These are phyloP conservation scores for Hylaeus volcanicus DNA, from an alignment of 1,140 invertebrate genomes.

Conservation along the genomic window DNA sequence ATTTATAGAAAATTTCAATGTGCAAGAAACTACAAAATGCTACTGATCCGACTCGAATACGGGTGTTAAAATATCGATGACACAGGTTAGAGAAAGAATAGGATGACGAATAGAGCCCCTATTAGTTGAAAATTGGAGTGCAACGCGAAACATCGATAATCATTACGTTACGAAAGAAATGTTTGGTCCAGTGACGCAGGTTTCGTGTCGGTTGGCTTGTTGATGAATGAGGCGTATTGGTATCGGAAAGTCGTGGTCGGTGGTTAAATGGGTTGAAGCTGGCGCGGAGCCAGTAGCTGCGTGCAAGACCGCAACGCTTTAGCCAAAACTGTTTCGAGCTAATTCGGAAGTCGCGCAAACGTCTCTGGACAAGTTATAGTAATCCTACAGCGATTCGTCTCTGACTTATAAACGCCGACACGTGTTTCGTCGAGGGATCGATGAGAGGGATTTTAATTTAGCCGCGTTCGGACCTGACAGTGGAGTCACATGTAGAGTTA, in stretches of 20 bases:
- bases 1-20: too few relatives aligned
- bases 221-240: conserved; percentile 25
- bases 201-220: background rate
- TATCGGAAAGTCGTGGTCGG: conserved; percentile 38
- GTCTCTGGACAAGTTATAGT: background rate
- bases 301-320: background rate
- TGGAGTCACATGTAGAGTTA: too few relatives aligned
- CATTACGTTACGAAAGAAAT: background rate
- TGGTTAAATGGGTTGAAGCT: conserved; percentile 36
- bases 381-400: background rate
- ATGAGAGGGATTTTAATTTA: background rate
- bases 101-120: background rate
- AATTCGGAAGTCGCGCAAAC: conserved; percentile 14
- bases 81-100: background rate
- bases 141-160: background rate
- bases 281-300: conserved; percentile 6
- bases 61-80: background rate
- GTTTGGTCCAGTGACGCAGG: background rate
- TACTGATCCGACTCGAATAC: too few relatives aligned
- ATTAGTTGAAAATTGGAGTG: background rate
- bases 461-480: too few relatives aligned
- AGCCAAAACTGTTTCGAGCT: background rate
- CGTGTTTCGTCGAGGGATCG: background rate
- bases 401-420: background rate
- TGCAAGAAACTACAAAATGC: too few relatives aligned